phyloP scores from a whole-genome alignment of 2,113 vertebrate genomes.

The Isichthys henryi region DNA sequence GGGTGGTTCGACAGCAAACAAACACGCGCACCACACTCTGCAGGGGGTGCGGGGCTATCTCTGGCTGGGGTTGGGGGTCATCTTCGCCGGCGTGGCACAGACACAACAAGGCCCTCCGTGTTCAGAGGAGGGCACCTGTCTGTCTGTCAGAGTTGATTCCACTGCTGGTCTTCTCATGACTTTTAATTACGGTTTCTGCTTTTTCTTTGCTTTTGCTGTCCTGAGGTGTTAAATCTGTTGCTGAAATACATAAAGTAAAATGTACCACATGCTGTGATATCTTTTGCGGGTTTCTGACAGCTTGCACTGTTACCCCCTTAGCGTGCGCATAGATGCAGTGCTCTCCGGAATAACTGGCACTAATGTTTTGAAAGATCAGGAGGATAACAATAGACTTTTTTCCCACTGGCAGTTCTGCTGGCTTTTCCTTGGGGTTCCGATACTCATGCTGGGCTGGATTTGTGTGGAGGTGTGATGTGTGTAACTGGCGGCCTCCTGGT shows the following conservation, averaged over 20 bases:
- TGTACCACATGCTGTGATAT: neutral
- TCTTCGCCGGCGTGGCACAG: neutral
- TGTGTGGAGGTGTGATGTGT: neutral
- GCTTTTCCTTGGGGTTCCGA: neutral
- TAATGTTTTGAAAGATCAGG: neutral
- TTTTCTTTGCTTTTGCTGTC: neutral
- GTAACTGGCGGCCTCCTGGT: neutral
- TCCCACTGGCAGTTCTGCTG: neutral
- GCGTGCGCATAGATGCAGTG: neutral
- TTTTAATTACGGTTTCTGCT: neutral
- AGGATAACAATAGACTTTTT: neutral
- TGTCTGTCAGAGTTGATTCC: neutral
- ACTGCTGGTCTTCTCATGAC: neutral
- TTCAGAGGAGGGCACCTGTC: neutral
- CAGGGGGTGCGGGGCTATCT: constrained; percentile 19
- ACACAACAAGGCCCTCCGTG: neutral
- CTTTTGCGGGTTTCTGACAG: neutral
- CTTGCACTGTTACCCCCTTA: neutral
- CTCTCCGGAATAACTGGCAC: neutral
- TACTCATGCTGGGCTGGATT: neutral
- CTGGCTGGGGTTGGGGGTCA: constrained; percentile 37
- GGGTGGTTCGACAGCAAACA: constrained; percentile 44
- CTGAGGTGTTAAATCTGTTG: neutral
- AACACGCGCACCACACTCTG: constrained; percentile 35
- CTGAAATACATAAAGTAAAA: neutral